Evolutionary conservation across 1,140 invertebrate genomes (phyloP), one percentile per base, ranked within the genome.

Genomic region (Danaus plexippus): DNA sequence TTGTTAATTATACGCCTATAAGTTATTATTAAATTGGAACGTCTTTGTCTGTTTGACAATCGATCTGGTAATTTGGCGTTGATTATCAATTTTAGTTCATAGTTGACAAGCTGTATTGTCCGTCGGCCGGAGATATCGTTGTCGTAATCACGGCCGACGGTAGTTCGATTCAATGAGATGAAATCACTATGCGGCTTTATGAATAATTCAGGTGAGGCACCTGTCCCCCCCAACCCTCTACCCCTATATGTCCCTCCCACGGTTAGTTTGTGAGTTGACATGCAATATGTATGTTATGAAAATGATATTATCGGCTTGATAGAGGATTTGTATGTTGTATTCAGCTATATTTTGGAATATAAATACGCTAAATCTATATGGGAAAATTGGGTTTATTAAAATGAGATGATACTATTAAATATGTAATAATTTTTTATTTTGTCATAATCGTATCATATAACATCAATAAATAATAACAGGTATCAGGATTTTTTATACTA

Each of bases 171-270:
- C 78, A 85, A 85, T 85, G 81, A 80, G 81, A 81, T 82, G 81
- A 82, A 85, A 85, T 85, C 81, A 85, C 81, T 85, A 83, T 85
- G 81, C 78, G 80, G 73, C 75, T 65, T 51, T 71, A 85, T 85
- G 81, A 85, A 85, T 85, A 77, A 85, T 85, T 82, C 81, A 85
- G 73, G 69, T 78, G 81, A 76, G 76, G 2, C 22, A 32, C 22
- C 22, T 32, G 76, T 75, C 71, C 69, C 55, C 66, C 47, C 44
- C 67, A 63, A 67, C 65, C 64, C 48, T 47, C 54, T 40, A 54
- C 52, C 57, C 54, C 54, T 51, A 53, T 61, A 56, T 62, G 45
- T 47, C 46, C 63, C 59, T 61, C 61, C 67, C 58, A 51, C 64
- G 47, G 59, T 55, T 57, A 63, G 57, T 48, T 67, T 59, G 54